Evolutionary conservation across 2,113 vertebrate species (phyloP), one percentile per base, ranked within the genome.

Genomic region (Protobothrops flavoviridis): DNA sequence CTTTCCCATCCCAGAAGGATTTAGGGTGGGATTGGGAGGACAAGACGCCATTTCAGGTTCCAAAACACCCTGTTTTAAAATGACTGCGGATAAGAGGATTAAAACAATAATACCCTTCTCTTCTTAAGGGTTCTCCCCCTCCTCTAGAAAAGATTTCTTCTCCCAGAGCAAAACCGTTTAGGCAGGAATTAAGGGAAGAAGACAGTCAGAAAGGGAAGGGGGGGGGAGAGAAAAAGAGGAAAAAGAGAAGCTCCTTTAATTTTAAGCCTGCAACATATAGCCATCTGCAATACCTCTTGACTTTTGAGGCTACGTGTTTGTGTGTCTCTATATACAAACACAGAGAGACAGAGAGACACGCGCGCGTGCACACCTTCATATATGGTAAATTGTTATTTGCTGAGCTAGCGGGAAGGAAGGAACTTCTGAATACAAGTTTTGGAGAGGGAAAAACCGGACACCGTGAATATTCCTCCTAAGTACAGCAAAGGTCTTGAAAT

Each of bases 41-140:
- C 98, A 97, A 97, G 98, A 98, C 99, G 98, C 98, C 98, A 98
- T 98, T 99, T 99, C 98, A 98, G 98, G 98, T 98, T 98, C 98
- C 98, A 97, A 98, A 98, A 98, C 98, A 97, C 97, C 97, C 98
- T 98, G 98, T 98, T 98, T 99, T 98, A 98, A 98, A 99, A 98
- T 99, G 98, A 99, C 98, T 98, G 98, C 97, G 98, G 97, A 97
- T 99, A 99, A 99, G 99, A 99, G 99, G 99, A 99, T 99, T 99
- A 99, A 99, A 98, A 98, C 97, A 98, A 99, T 99, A 99, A 99
- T 99, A 98, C 99, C 98, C 98, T 99, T 99, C 98, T 99, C 98
- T 98, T 98, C 98, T 99, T 98, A 98, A 97, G 98, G 98, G 97
- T 93, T 95, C 95, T 94, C 96, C 97, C 96, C 97, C 93, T 97